Evolutionary conservation across 1,140 invertebrate species (phyloP), one percentile per base, ranked within the genome.

Genomic region (Pentalonia nigronervosa): DNA sequence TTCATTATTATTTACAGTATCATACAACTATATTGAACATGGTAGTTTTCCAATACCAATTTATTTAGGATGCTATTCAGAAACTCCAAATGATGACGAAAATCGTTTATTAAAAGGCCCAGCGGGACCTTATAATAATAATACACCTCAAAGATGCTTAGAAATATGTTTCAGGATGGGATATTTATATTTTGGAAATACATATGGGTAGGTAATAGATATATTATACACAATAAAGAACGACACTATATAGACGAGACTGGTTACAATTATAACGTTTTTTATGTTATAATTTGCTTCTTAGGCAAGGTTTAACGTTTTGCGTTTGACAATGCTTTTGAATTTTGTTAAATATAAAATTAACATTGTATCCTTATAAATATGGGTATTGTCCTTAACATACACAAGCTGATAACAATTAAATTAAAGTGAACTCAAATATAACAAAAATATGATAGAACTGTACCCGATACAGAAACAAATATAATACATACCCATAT

Each of bases 141-240:
- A 92, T 36, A 83, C 67, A 53, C 94, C 94, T 17, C 89, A 91
- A 11, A 86, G 50, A 56, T 94, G 94, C 36, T 53, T 94, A 56
- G 94, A 94, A 89, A 93, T 94, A 30, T 94, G 94, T 94, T 88
- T 94, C 17, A 60, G 56, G 20, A 93, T 81, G 60, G 94, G 94
- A 23, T 94, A 93, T 67, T 34, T 94, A 84, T 93, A 94, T 60
- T 88, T 94, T 30, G 93, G 93, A 34, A 60, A 91, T 17, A 48
- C 90, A 48, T 60, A 60, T 60, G 83, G 83, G 86, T 95, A 91
- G 11, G 11, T 41, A 83, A 83, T 41, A 23, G 3, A 36, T 36
- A 41, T 11, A 36, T 41, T 41, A 21, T 36, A 9, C 17, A 23
- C 41, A 36, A 25, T 41, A 9, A 67, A 67, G 4, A 30, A 60